Base-by-base conservation (phyloP, 2,888 invertebrate species). In the Incurvaria masculella region DNA sequence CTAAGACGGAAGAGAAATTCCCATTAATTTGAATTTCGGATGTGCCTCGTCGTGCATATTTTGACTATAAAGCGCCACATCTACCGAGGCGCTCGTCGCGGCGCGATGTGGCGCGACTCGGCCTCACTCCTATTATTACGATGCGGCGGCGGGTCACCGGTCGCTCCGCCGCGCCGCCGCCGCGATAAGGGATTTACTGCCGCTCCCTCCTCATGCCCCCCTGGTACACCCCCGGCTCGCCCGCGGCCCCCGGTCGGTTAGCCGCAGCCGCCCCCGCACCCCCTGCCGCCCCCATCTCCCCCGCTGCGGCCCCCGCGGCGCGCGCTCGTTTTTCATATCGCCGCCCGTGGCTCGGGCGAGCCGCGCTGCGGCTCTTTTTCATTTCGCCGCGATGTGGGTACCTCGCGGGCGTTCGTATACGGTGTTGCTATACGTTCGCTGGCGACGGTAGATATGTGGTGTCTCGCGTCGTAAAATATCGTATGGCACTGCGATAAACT, bases 101-200 rank as follows among this genome's bases (percentile, higher is more conserved):
- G 41, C 44, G 46, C 44, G 57, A 61, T 33, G 11, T 14, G 33
- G 11, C 33, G 33, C 33, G 33, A 23, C 5, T 23, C 5, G 23
- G n/a, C n/a, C n/a, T n/a, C n/a, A n/a, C n/a, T n/a, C n/a, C n/a
- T n/a, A n/a, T n/a, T n/a, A n/a, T n/a, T n/a, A n/a, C 23, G 23
- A 10, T 6, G 23, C 23, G 23, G 23, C 23, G 23, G 23, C 23
- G 23, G 23, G 23, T 23, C 23, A 23, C 33, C 33, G 33, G 11
- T 33, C 11, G 8, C 33, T 14, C 42, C 57, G 58, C 68, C 69
- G 71, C 65, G 65, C 62, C 64, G 62, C 62, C 64, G 62, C 60
- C 62, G 64, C 68, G 69, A 70, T 72, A 71, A 68, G 69, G 72
- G 70, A 70, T 69, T 68, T 69, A 60, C 56, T 59, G 62, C 62